Base-by-base conservation (phyloP, 2,113 vertebrate genomes). In the Sturnus vulgaris region DNA sequence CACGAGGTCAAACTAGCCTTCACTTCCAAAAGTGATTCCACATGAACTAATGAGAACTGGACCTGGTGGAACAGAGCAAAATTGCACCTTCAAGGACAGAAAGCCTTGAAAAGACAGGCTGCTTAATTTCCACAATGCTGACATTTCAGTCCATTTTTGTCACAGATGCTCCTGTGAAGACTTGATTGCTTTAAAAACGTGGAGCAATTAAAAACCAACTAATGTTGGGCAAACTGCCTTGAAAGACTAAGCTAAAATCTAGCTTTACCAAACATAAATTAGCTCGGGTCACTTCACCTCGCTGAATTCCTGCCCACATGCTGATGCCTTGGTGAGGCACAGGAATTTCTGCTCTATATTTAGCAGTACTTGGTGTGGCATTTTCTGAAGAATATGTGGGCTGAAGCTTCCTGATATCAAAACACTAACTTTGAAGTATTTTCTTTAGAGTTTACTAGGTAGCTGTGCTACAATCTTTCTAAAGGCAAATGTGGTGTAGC, bases 101-200 rank as follows among this genome's bases (percentile, higher is more conserved):
- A 76, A 60, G 53, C 9, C 91, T 95, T 59, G 75, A 92, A 96
- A 86, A 94, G 82, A 81, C 73, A 87, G 49, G 25, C 21, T 85
- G 68, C 23, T 92, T 80, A 28, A 49, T 80, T 92, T 77, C 70
- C 64, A 49, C 46, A 81, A 42, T 65, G 39, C 11, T 6, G 15
- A 72, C 52, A 83, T 80, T 88, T 50, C 55, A 66, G 47, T 52
- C 47, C 47, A 10, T 69, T 92, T 91, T 84, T 57, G 65, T 87
- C 87, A 90, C 75, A 94, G 84, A 89, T 95, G 78, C 56, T 95
- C 53, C 90, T 76, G 65, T 85, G 53, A 91, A 82, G 57, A 89
- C 59, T 50, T 77, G 18, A 53, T 93, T 85, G 65, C 78, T 91
- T 94, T 53, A 82, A 82, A 92, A 91, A 60, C 0, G 0, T 46